Percentiles rank a stretch among this genome's conserved stretches.
These are phyloP conservation scores for Fistularia commersonii DNA, from an alignment of 2,797 vertebrate species.

Conservation along the genomic window DNA sequence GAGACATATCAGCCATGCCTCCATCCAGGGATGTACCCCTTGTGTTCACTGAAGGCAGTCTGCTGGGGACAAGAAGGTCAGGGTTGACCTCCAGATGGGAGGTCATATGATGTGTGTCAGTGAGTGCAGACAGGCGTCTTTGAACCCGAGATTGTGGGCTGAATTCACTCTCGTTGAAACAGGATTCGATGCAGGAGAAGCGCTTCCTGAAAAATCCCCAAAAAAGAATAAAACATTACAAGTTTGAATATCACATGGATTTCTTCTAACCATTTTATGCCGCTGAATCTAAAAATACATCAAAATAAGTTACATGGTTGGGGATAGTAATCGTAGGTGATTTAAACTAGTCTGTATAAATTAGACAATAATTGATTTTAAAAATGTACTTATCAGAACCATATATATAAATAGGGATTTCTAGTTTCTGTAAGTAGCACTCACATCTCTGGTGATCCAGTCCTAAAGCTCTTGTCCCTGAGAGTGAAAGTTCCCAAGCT, in stretches of 20 bases:
- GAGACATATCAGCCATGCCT: conserved; percentile 37
- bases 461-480: conserved; percentile 88
- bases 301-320: no score
- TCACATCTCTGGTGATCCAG: conserved; percentile 84
- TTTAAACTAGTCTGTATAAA: no score
- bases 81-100: conserved; percentile 80
- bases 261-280: no score
- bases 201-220: conserved; percentile 77
- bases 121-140: conserved; percentile 85
- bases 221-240: not conserved
- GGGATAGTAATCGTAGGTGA: no score
- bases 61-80: conserved; percentile 54
- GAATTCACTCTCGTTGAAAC: conserved; percentile 83
- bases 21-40: conserved; percentile 78
- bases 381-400: no score
- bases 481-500: conserved; percentile 83
- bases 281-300: no score
- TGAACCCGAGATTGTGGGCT: conserved; percentile 83
- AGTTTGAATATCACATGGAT: not conserved
- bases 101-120: conserved; percentile 84
- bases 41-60: conserved; percentile 68
- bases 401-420: no score
- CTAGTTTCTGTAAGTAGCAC: conserved; percentile 17
- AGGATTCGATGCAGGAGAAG: conserved; percentile 84
- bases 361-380: no score